A percentile compares a stretch with the other conserved stretches of the same genome.
These are phyloP conservation scores for Ormia ochracea DNA, from an alignment of 2,888 invertebrate genomes.

Conservation along the genomic window DNA sequence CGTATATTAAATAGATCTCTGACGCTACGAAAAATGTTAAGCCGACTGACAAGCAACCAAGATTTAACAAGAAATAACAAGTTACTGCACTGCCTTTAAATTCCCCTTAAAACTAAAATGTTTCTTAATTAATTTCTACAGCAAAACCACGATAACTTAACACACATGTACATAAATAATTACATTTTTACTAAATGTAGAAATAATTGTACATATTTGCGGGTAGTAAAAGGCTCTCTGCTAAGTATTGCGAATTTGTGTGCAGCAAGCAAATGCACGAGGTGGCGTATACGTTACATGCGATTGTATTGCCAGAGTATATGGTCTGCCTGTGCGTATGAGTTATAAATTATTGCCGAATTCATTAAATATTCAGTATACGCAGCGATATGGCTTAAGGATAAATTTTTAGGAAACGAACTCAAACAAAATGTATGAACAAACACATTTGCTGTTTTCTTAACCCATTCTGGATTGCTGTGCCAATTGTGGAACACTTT, in stretches of 20 bases:
- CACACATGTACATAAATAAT: conserved; percentile 9
- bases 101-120: not conserved
- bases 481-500: too few species aligned
- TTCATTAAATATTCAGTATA: conserved; percentile 17
- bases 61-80: not conserved
- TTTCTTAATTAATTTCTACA: conserved; percentile 39
- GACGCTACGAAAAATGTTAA: too few species aligned
- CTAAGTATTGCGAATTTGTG: not conserved
- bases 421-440: too few species aligned
- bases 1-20: too few species aligned
- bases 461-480: too few species aligned
- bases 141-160: conserved; percentile 13
- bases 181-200: not conserved
- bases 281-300: not conserved
- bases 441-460: too few species aligned
- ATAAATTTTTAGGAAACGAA: too few species aligned
- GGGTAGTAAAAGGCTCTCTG: not conserved
- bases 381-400: not conserved
- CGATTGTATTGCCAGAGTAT: not conserved
- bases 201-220: conserved; percentile 12
- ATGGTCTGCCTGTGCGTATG: not conserved
- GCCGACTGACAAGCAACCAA: not conserved
- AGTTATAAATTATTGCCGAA: not conserved
- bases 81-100: not conserved
- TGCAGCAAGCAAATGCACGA: not conserved